Evolutionary conservation across 1,140 invertebrate genomes (phyloP), one percentile per base, ranked within the genome.

Genomic region (Bradynema listronoti): DNA sequence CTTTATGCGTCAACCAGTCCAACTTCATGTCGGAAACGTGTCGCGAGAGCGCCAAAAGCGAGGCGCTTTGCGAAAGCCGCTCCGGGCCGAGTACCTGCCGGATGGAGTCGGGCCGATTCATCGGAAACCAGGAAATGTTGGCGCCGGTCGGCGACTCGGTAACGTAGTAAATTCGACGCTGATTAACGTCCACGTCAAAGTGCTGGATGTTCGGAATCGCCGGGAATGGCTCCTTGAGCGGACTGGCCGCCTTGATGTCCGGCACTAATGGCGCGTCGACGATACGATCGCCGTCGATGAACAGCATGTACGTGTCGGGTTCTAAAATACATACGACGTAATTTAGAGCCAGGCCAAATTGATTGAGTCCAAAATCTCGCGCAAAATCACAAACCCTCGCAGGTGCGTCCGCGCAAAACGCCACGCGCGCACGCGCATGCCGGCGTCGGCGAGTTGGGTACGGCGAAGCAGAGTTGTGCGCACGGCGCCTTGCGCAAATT

Each of bases 381-480:
- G 85, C 84, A 45, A 84, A 84, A 9, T 22, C 25, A 58, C 59
- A 60, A 4, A 54, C 66, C 75, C 61, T 78, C 72, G 75, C 94
- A 97, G 25, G 75, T 80, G 72, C 85, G 86, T 30, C 79, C 79
- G 62, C 84, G 82, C 19, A 85, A 71, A 61, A 86, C 84, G 4
- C 94, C 94, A 0, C 87, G 87, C 0, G 92, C 87, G 79, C 94
- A 98, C 11, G 88, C 88, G 79, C 94, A 98, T 34, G 82, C 83
- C 61, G 84, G 85, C n/a, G 68, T 69, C 46, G 75, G 61, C 36
- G 45, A 70, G 56, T 74, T 77, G 0, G 91, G 90, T 71, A 87
- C 87, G 11, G 91, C 88, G 78, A 97, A 98, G 78, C 94, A 98
- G 0, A 98, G 80, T 75, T 98, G 93, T 56, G 89, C 86, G 78